A percentile compares a stretch with the other conserved stretches of the same genome.
phyloP scores from a whole-genome alignment of 2,888 invertebrate genomes.

The Gymnoscelis rufifasciata region DNA sequence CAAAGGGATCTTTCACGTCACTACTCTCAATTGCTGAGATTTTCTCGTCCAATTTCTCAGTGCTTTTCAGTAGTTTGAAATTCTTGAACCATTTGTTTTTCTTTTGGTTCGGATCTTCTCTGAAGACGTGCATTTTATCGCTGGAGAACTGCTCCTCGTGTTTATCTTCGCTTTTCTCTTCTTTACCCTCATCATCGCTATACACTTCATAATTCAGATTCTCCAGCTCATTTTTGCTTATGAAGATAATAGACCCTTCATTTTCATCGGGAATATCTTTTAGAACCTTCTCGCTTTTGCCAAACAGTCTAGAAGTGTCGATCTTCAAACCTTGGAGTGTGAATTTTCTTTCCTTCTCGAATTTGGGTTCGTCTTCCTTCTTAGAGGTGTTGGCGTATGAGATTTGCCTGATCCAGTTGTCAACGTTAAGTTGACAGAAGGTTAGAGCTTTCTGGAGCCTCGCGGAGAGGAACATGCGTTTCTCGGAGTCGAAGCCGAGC shows the following conservation, averaged over 20 bases:
- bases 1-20: constrained; percentile 78
- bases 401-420: constrained; percentile 82
- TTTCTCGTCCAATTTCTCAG: constrained; percentile 69
- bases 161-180: constrained; percentile 66
- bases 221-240: constrained; percentile 82
- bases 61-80: constrained; percentile 73
- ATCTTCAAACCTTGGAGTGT: constrained; percentile 74
- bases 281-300: constrained; percentile 73
- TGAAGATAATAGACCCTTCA: constrained; percentile 83
- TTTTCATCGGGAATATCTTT: constrained; percentile 80
- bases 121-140: constrained; percentile 74
- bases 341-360: constrained; percentile 74
- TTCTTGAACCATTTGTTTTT: constrained; percentile 83
- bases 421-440: constrained; percentile 82
- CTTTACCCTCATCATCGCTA: constrained; percentile 73
- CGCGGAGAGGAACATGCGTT: constrained; percentile 81
- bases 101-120: constrained; percentile 74
- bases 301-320: constrained; percentile 70
- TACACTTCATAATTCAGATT: constrained; percentile 80
- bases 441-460: constrained; percentile 82
- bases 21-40: constrained; percentile 59
- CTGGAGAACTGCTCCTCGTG: constrained; percentile 61
- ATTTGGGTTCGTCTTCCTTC: constrained; percentile 74
- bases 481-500: constrained; percentile 81
- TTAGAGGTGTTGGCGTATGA: constrained; percentile 72